Percentiles rank a stretch among this genome's conserved stretches.
Conservation (phyloP, 2,888 invertebrate species). For the Hypomecis atomaria region DNA sequence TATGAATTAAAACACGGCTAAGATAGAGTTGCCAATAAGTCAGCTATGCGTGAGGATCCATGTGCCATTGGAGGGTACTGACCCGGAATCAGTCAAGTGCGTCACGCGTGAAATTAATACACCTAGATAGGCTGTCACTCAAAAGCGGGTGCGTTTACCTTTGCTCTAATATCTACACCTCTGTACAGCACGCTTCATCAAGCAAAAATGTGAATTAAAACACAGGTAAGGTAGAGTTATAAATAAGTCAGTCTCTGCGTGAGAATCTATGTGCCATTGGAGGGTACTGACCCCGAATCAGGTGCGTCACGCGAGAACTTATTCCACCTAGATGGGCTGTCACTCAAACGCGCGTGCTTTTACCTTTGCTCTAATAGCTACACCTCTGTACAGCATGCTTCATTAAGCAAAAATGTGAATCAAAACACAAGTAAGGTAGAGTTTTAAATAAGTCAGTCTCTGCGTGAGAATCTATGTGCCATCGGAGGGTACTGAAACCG, state of each 20-base stretch:
- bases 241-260: too few species aligned
- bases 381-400: too few species aligned
- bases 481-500: constrained; percentile 44
- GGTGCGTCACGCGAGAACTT: constrained; percentile 46
- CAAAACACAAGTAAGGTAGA: too few species aligned
- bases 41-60: constrained; percentile 45
- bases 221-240: too few species aligned
- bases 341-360: constrained; percentile 11
- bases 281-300: constrained; percentile 45
- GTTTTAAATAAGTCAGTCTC: too few species aligned
- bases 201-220: too few species aligned
- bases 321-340: constrained; percentile 32
- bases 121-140: constrained; percentile 22
- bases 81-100: constrained; percentile 46
- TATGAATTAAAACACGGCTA: too few species aligned
- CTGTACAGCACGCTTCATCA: too few species aligned
- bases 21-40: constrained; percentile 1
- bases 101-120: constrained; percentile 45
- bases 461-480: constrained; percentile 37
- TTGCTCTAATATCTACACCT: too few species aligned
- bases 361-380: too few species aligned
- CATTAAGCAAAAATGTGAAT: too few species aligned
- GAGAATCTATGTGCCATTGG: constrained; percentile 39
- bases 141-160: not conserved
- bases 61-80: constrained; percentile 42